Conservation (phyloP, 1,140 invertebrate species). For the Dreissena polymorpha region DNA sequence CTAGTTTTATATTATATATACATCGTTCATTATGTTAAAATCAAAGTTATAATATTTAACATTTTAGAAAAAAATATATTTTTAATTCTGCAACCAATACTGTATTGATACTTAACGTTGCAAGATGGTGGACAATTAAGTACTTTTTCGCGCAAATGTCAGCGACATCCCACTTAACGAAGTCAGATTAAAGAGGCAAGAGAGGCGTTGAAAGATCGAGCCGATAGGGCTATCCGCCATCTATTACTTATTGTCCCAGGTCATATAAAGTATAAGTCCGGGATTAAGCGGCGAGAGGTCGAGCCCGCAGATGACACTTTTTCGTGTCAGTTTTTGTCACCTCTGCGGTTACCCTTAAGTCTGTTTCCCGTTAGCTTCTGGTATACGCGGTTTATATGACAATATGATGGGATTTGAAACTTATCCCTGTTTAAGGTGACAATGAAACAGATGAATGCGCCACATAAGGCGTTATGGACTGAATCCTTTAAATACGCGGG, state of each 20-base stretch:
- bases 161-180: background rate
- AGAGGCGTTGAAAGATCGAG: constrained; percentile 45
- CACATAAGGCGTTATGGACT: too few relatives aligned
- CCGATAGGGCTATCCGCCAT: constrained; percentile 23
- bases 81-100: too few relatives aligned
- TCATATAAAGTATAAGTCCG: background rate
- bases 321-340: constrained; percentile 36
- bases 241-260: background rate
- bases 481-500: too few relatives aligned
- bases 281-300: background rate
- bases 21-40: too few relatives aligned
- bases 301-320: background rate
- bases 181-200: background rate
- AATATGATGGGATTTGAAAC: background rate
- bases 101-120: too few relatives aligned
- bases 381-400: background rate
- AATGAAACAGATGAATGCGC: too few relatives aligned
- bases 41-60: too few relatives aligned
- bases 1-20: too few relatives aligned
- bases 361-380: constrained; percentile 32
- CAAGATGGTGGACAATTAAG: too few relatives aligned
- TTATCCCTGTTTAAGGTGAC: background rate
- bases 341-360: background rate
- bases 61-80: too few relatives aligned
- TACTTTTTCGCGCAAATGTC: background rate